Conservation (phyloP, 2,113 vertebrate genomes). For the Chloebia gouldiae region DNA sequence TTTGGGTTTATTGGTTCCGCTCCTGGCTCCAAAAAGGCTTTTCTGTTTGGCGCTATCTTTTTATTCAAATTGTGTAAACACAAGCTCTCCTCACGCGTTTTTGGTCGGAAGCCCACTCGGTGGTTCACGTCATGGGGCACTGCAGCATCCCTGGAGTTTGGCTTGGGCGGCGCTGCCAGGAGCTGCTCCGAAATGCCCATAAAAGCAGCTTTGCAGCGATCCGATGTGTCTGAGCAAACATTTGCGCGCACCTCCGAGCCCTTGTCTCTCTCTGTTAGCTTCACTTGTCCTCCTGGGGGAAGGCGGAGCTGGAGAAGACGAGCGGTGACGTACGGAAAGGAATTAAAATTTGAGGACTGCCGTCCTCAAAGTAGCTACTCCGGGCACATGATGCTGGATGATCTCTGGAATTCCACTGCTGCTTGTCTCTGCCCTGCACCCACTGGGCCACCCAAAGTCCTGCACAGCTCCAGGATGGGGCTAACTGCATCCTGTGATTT, state of each 20-base stretch:
- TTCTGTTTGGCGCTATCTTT: neutral
- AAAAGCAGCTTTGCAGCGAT: slow-evolving; percentile 34
- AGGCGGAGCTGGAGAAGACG: neutral
- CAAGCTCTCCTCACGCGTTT: neutral
- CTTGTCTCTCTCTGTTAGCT: slow-evolving; percentile 51
- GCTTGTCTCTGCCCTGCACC: neutral
- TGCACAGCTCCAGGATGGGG: neutral
- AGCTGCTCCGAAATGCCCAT: slow-evolving; percentile 25
- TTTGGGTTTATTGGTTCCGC: neutral
- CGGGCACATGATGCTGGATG: neutral
- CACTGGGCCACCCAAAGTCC: neutral
- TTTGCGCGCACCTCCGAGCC: neutral
- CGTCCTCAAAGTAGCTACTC: neutral
- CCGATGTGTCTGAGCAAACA: neutral
- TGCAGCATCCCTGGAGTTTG: fast-evolving
- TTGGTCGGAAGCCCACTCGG: neutral
- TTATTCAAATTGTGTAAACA: neutral
- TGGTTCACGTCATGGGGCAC: neutral
- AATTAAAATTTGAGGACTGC: slow-evolving; percentile 46
- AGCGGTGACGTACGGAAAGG: neutral
- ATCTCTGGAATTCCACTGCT: neutral
- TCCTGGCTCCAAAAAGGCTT: neutral
- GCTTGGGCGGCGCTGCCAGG: neutral
- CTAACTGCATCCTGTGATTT: neutral
- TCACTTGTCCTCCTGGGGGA: slow-evolving; percentile 30